Percentiles rank a stretch among this genome's conserved stretches.
phyloP scores from a whole-genome alignment of 2,113 vertebrate genomes.

The Nycticorax nycticorax region DNA sequence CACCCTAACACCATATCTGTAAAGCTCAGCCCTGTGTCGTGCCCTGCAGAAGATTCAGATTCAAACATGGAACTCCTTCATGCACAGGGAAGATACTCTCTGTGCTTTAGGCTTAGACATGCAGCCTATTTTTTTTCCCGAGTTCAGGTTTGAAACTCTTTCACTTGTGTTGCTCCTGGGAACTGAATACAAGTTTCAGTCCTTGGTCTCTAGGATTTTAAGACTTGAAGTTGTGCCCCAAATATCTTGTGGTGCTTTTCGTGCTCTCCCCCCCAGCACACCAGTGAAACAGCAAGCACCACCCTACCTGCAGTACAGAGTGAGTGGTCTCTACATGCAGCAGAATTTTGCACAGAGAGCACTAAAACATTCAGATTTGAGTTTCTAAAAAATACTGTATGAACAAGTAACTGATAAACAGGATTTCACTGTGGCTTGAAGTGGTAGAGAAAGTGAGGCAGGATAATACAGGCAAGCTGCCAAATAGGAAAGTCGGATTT shows the following conservation, averaged over 20 bases:
- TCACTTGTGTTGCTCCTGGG: not conserved
- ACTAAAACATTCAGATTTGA: not conserved
- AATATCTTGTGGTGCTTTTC: rapidly evolving
- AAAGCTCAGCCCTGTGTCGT: not conserved
- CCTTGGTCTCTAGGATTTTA: not conserved
- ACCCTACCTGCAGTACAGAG: not conserved
- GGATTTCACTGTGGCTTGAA: not conserved
- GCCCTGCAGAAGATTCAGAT: not conserved
- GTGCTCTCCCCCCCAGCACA: not conserved
- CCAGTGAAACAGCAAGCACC: not conserved
- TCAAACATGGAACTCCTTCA: not conserved
- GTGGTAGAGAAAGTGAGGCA: not conserved
- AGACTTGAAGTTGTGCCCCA: not conserved
- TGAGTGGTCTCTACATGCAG: not conserved
- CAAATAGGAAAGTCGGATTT: not conserved
- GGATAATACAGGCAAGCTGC: not conserved
- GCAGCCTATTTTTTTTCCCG: not conserved
- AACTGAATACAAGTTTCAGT: not conserved
- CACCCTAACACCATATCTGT: not conserved
- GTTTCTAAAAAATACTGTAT: not conserved
- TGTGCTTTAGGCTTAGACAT: not conserved
- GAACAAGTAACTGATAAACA: not conserved
- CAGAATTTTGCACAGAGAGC: not conserved
- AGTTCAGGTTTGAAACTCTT: not conserved
- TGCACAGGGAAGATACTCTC: not conserved